Base-by-base conservation (phyloP, 2,888 invertebrate genomes). In the Exephanes ischioxanthus region DNA sequence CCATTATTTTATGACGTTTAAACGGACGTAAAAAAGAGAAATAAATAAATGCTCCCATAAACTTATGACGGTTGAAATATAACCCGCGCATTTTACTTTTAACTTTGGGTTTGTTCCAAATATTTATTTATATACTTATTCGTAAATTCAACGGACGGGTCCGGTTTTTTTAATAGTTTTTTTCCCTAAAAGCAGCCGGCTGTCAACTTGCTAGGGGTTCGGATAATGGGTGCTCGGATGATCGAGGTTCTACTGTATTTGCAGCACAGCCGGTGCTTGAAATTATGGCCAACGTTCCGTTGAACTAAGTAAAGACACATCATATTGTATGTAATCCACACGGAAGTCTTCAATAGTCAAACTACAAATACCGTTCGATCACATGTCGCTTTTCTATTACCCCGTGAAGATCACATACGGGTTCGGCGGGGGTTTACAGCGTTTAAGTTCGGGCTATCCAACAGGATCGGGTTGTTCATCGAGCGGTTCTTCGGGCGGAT, bases 311-410 rank as follows among this genome's bases (percentile, higher is more conserved):
- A 55, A 33, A 53, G 4, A 53, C n/a, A 53, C 33, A 30, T 14
- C 30, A 51, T 71, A 33, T 9, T 70, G 41, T 61, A 70, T 41
- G 30, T 45, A 70, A 78, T 22, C 45, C 45, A 71, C n/a, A 63
- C 75, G 61, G n/a, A 22, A 37, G 51, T 48, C 48, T 22, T 9
- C 22, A 11, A 63, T 26, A n/a, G 70, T 33, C 33, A 26, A 9
- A 16, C 33, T 37, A 51, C n/a, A 68, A 70, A 45, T 9, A 68
- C 0, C 19, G 14, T 41, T 22, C 45, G 33, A 76, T 41, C 68
- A 81, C 85, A 81, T 79, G 85, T n/a, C 41, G 82, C 82, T 85
- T 79, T 55, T 37, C 30, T n/a, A 82, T 78, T 75, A 75, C 78
- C 61, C 48, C 11, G 30, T 1, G 9, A 58, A 58, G 7, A 22